These are phyloP conservation scores for Colaptes auratus DNA, from an alignment of 2,113 vertebrate species.

Conservation along the genomic window DNA sequence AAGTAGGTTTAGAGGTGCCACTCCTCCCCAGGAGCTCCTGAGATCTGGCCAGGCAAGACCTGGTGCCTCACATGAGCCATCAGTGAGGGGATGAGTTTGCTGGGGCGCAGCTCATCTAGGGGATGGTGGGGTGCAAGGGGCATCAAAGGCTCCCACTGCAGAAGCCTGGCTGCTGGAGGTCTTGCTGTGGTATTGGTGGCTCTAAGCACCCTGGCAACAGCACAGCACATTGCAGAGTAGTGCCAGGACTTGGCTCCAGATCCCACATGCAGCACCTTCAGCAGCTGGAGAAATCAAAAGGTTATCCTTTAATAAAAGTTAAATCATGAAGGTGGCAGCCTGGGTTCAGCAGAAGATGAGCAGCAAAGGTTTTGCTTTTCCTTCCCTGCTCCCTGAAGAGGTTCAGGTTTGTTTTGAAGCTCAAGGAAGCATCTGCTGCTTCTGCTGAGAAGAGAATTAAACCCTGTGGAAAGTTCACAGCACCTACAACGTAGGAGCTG, in stretches of 20 bases:
- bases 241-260: too few species aligned
- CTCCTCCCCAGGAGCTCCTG: neutral
- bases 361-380: neutral
- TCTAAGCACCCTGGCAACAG: neutral
- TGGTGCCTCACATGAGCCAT: neutral
- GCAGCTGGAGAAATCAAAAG: neutral
- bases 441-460: neutral
- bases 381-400: neutral
- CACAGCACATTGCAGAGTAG: neutral
- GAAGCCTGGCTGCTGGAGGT: neutral
- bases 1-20: neutral
- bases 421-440: neutral
- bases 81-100: neutral
- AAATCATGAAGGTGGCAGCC: neutral
- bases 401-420: neutral
- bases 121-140: neutral
- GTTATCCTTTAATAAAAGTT: neutral
- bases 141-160: neutral
- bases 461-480: neutral
- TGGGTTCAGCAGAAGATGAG: fast-evolving
- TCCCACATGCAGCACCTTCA: neutral
- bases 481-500: neutral
- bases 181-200: neutral
- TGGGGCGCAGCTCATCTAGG: neutral
- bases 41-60: neutral